Percentiles rank a stretch among this genome's conserved stretches.
Conservation (phyloP, 2,888 invertebrate species). For the Drosophila infuscata region DNA sequence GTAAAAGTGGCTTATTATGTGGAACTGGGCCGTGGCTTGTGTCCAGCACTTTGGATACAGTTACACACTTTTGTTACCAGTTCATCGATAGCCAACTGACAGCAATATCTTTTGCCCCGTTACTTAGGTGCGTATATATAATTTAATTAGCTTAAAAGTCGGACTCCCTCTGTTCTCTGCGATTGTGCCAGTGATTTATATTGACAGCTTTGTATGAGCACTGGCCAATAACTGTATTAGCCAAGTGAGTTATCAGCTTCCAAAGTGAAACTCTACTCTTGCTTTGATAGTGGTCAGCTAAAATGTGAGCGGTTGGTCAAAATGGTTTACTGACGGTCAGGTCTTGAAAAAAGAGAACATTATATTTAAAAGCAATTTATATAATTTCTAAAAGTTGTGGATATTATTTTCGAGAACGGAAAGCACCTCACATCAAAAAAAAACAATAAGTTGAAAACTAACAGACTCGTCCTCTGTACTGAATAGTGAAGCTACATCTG, state of each 20-base stretch:
- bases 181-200: conserved; percentile 67
- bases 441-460: too few relatives aligned
- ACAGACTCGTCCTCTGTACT: neutral
- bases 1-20: conserved; percentile 72
- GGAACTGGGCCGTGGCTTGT: conserved; percentile 24
- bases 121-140: conserved; percentile 67
- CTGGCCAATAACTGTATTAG: conserved; percentile 33
- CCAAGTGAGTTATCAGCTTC: conserved; percentile 45
- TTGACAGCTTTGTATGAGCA: conserved; percentile 41
- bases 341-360: neutral
- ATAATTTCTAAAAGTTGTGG: neutral
- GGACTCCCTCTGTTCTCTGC: conserved; percentile 9
- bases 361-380: neutral
- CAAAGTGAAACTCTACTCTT: neutral
- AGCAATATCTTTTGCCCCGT: conserved; percentile 23
- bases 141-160: conserved; percentile 79
- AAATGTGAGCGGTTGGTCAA: neutral
- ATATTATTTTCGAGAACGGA: too few relatives aligned
- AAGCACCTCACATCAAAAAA: too few relatives aligned
- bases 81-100: conserved; percentile 1
- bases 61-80: conserved; percentile 6
- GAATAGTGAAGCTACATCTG: neutral
- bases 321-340: neutral
- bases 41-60: conserved; percentile 24
- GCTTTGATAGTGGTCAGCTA: too few relatives aligned